Base-by-base conservation (phyloP, 2,888 invertebrate genomes). In the Netelia fuscicornis region DNA sequence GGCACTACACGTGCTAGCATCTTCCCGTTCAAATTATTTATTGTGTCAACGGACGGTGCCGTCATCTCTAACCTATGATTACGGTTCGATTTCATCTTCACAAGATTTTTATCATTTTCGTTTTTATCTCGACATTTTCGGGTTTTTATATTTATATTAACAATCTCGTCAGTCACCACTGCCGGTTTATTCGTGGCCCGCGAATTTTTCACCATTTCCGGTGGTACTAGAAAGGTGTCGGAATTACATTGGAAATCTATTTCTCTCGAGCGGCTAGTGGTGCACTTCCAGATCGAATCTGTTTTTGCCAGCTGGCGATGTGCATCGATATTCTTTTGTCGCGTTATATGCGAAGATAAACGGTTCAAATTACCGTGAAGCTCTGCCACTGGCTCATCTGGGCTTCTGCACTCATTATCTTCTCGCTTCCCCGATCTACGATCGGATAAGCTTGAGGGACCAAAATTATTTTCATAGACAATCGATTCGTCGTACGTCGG, bases 111-210 rank as follows among this genome's bases (percentile, higher is more conserved):
- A 25, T 75, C 65, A 60, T 65, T 81, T 20, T 81, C 81, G 20
- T 52, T 78, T n/a, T 10, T 23, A 23, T 48, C 11, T 5, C 42
- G 56, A 52, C 30, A 48, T 62, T 52, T 42, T 42, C 17, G 25
- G 52, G 44, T 25, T 11, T 17, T 60, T 0, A 83, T 8, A 77
- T 83, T 65, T 1, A 85, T 17, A 17, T 80, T n/a, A 6, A 60
- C 68, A 11, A 62, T 20, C 17, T 85, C 83, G 6, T 23, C 62
- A n/a, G 52, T 80, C 1, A 83, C 10, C n/a, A 83, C 68, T 13
- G 60, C 10, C 10, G 82, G 85, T 20, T 72, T 82, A 13, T 76
- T 78, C 37, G 48, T 80, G 9, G 44, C 64, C 54, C 67, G 77
- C 9, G 42, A 23, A 44, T 3, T 44, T 58, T 71, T 77, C 2